phyloP scores from a whole-genome alignment of 2,113 vertebrate species.

The Micronisus gabar region DNA sequence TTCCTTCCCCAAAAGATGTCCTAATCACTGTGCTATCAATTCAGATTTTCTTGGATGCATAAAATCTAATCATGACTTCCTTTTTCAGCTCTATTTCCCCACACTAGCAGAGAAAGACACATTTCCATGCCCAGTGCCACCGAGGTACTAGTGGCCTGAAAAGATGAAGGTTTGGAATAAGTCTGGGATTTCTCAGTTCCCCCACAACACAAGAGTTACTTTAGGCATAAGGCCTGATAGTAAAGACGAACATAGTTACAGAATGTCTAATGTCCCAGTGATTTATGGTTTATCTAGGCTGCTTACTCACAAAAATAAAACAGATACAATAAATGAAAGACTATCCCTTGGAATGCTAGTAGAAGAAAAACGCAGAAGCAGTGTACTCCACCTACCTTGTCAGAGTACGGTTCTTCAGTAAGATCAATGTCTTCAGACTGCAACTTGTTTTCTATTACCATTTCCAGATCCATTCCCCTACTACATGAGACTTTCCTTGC shows the following conservation, averaged over 20 bases:
- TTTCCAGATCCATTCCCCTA: conserved; percentile 84
- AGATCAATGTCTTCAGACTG: conserved; percentile 89
- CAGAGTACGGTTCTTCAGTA: conserved; percentile 95
- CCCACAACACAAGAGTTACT: neutral
- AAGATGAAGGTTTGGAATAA: neutral
- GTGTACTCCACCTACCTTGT: conserved; percentile 81
- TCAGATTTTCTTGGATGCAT: neutral
- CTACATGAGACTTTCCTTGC: conserved; percentile 82
- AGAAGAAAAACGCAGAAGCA: neutral
- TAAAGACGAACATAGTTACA: neutral
- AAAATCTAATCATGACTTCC: neutral
- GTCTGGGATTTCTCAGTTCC: neutral
- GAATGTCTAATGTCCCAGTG: neutral
- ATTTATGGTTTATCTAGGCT: neutral
- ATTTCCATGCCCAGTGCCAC: neutral
- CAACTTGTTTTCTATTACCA: conserved; percentile 86
- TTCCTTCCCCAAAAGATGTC: neutral
- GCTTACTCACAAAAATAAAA: neutral
- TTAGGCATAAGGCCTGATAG: neutral
- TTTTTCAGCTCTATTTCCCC: neutral
- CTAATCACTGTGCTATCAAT: neutral
- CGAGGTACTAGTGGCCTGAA: neutral
- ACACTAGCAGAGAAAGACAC: neutral
- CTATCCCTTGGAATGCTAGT: neutral
- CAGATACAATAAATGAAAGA: neutral